Percentiles rank a stretch among this genome's conserved stretches.
phyloP scores from a whole-genome alignment of 2,113 vertebrate species.

The Mirza zaza region DNA sequence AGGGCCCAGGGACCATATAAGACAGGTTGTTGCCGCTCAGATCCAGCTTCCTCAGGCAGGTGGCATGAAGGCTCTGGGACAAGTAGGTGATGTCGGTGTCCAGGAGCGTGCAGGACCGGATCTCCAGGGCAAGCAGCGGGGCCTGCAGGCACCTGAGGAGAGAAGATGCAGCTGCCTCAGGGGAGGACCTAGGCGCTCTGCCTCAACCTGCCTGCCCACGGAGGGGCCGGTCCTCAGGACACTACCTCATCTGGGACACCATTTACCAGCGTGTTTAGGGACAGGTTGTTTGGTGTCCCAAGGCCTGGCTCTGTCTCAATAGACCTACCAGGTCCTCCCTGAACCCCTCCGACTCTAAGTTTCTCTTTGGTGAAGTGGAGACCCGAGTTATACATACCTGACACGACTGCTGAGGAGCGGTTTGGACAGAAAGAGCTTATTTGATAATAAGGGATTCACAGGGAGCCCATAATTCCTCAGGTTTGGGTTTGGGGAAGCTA shows the following conservation, averaged over 20 bases:
- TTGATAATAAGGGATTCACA: background rate
- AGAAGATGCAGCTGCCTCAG: background rate
- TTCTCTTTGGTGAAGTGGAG: background rate
- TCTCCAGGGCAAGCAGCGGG: conserved; percentile 88
- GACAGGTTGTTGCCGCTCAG: conserved; percentile 90
- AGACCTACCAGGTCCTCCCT: background rate
- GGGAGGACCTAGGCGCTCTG: background rate
- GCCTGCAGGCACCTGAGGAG: conserved; percentile 84
- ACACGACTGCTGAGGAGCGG: background rate
- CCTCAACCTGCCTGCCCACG: background rate
- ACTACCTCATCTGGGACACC: background rate
- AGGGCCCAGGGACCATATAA: background rate
- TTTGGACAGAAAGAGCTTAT: background rate
- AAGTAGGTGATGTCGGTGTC: conserved; percentile 87
- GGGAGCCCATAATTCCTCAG: background rate
- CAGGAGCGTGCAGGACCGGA: conserved; percentile 88
- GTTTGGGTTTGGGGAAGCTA: background rate
- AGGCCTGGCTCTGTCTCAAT: background rate
- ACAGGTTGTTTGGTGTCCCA: background rate
- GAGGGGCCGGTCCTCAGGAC: background rate
- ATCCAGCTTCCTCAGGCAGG: conserved; percentile 86
- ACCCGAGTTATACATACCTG: no score
- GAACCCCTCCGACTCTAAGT: background rate
- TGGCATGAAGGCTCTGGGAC: conserved; percentile 87
- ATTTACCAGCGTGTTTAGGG: background rate